Conservation (phyloP, 2,888 invertebrate species). For the Anthrax anthrax region DNA sequence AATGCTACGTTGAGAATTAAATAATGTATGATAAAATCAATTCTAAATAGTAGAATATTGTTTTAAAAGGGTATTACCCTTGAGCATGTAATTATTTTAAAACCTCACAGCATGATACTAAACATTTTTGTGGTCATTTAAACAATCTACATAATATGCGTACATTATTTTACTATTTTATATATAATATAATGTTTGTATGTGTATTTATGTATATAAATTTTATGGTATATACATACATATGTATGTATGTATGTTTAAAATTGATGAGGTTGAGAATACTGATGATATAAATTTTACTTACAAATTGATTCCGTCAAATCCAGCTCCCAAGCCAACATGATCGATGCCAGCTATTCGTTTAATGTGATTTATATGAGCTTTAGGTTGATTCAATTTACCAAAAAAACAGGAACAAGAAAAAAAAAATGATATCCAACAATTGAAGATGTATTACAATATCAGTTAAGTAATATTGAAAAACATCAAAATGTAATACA, state of each 20-base stretch:
- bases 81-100: not conserved
- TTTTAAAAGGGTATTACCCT: no score
- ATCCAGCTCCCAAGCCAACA: conserved; percentile 78
- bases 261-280: not conserved
- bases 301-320: conserved; percentile 84
- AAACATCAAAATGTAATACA: no score
- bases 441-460: not conserved
- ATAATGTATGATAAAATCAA: no score
- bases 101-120: not conserved
- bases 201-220: no score
- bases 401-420: not conserved
- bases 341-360: conserved; percentile 75
- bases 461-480: no score
- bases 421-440: conserved; percentile 1
- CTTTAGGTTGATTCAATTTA: conserved; percentile 32
- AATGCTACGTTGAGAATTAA: no score
- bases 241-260: not conserved
- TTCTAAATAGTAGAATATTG: no score
- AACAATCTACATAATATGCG: not conserved
- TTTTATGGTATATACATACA: no score
- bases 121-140: not conserved
- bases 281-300: conserved; percentile 28
- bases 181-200: no score
- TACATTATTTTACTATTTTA: no score
- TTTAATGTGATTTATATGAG: conserved; percentile 80